Evolutionary conservation across 2,797 vertebrate species (phyloP), one percentile per base, ranked within the genome.

Genomic region (Sternotherus odoratus): DNA sequence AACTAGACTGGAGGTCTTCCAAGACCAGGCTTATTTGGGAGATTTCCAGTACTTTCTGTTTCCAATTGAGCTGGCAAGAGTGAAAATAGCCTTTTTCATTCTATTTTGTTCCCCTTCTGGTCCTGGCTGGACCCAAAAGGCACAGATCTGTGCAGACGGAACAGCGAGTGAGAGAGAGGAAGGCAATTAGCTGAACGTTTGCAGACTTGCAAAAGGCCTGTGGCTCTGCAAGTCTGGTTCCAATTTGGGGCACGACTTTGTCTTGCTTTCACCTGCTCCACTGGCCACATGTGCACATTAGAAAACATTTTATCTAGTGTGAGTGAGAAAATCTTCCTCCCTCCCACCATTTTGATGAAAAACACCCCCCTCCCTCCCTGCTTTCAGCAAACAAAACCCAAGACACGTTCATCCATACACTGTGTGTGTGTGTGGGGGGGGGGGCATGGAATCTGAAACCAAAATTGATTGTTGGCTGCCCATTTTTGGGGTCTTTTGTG

Each of bases 31-130:
- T 94, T 81, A 33, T 72, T 0, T 95, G 92, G 88, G 94, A 91
- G 26, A 19, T 49, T 93, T 97, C 95, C 95, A 93, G 77, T 16
- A 43, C 36, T 96, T 95, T 91, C 81, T 86, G 81, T 63, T 95
- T 96, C 95, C 91, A 93, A 9, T 91, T 43, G 85, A 80, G 79
- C 82, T 96, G 95, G 94, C 94, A 96, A 89, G 81, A 92, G n/a
- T 8, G 74, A 92, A 95, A 92, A 79, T 49, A 86, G 91, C 48
- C 93, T 96, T 96, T 96, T 97, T 90, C 91, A 94, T 83, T 96
- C 91, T 95, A 6, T 93, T 97, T 95, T 89, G n/a, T 86, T 95
- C 93, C 93, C 94, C 88, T 97, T 95, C 95, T 97, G 94, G 89
- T 85, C 80, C 86, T 97, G 95, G 96, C 95, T 89, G 2, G 30